These are phyloP conservation scores for Heliopora coerulea DNA, from an alignment of 92 coral and sea anemone genomes.

Conservation along the genomic window DNA sequence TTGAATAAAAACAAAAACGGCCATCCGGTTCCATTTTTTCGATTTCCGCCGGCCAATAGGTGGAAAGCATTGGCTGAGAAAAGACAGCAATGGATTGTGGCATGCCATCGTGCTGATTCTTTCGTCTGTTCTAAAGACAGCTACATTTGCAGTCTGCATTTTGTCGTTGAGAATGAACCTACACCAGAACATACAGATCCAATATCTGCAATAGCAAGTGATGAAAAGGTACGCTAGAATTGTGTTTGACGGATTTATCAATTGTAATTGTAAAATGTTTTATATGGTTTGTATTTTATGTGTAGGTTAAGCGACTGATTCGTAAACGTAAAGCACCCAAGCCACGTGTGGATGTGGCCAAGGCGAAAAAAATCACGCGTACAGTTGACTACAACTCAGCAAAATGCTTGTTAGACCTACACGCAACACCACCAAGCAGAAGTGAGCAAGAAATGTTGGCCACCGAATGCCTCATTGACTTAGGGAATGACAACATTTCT, in stretches of 20 bases:
- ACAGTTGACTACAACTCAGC: too few relatives aligned
- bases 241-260: not conserved
- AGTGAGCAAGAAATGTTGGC: too few relatives aligned
- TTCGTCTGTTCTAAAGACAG: constrained; percentile 17
- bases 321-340: too few relatives aligned
- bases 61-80: constrained; percentile 17
- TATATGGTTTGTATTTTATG: too few relatives aligned
- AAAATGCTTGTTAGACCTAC: too few relatives aligned
- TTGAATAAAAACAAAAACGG: constrained; percentile 15
- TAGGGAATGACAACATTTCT: too few relatives aligned
- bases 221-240: not conserved
- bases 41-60: constrained; percentile 22
- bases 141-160: constrained; percentile 22
- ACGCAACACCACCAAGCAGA: too few relatives aligned
- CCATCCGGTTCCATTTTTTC: constrained; percentile 3
- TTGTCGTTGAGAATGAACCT: constrained; percentile 3
- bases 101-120: constrained; percentile 3
- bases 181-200: constrained; percentile 19
- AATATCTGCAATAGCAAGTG: constrained; percentile 7
- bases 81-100: constrained; percentile 19
- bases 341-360: too few relatives aligned
- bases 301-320: too few relatives aligned
- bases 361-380: too few relatives aligned
- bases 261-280: too few relatives aligned
- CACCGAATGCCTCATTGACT: too few relatives aligned